Evolutionary conservation across 2,888 invertebrate species (phyloP), one percentile per base, ranked within the genome.

Genomic region (Metopia argyrocephala): DNA sequence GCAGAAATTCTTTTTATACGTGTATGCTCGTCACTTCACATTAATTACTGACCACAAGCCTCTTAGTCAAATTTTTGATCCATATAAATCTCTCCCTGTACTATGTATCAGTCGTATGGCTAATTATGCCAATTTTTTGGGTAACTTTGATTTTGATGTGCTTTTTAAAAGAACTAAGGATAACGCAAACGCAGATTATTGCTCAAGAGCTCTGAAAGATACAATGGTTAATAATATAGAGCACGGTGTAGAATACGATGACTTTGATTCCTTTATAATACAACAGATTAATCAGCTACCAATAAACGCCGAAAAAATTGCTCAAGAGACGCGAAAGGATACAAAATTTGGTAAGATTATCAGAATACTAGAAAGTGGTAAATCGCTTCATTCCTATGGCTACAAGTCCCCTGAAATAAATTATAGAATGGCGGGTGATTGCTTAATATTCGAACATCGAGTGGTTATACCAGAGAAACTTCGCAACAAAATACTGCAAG

Each of bases 121-220:
- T 15, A 78, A 74, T 15, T 69, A 78, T 46, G 46, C 78, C 4
- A 54, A 71, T 46, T 76, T 70, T 38, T 20, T 69, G 1, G 12
- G 15, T 12, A 78, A 76, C 21, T 69, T 59, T 15, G 57, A 69
- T 59, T 69, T 69, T 28, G 20, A 57, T 15, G 9, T 57, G 27
- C 18, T 27, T 18, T 68, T 20, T 28, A 69, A 65, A 5, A 27
- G 61, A 1, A 48, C 75, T n/a, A 66, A 61, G 20, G 27, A n/a
- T 5, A 59, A 56, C 50, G 45, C 21, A 18, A 69, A 68, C 23
- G 68, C 61, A 5, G 62, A 76, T 28, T 76, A 23, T 56, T 62
- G 52, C 3, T 69, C 59, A 23, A 61, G 64, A 5, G 61, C 48
- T 18, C 9, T 64, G 3, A 38, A 61, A 18, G 20, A 57, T 20